Conservation (phyloP, 2,888 invertebrate species). For the Latheticus oryzae region DNA sequence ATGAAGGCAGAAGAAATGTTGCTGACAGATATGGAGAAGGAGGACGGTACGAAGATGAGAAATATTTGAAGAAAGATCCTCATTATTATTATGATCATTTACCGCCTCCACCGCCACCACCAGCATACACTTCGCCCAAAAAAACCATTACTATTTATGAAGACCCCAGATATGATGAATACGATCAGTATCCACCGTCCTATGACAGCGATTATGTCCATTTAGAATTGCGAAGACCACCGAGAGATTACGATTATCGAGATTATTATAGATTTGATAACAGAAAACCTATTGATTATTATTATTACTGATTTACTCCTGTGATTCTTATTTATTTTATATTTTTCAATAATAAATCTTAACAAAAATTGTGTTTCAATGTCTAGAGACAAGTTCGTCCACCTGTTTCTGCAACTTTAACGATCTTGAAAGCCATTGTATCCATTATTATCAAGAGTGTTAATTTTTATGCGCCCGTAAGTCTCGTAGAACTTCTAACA, state of each 20-base stretch:
- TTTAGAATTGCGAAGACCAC: constrained; percentile 52
- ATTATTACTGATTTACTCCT: constrained; percentile 45
- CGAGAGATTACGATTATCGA: constrained; percentile 27
- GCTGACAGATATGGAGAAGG: constrained; percentile 50
- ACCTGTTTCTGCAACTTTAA: constrained; percentile 18
- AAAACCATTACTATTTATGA: constrained; percentile 63
- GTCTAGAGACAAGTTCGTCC: constrained; percentile 1
- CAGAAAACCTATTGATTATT: constrained; percentile 46
- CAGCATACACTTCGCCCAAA: constrained; percentile 43
- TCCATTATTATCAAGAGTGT: constrained; percentile 44
- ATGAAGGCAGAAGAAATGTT: constrained; percentile 48
- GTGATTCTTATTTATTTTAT: constrained; percentile 9
- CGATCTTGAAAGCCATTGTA: too few species aligned
- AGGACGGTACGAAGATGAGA: constrained; percentile 50
- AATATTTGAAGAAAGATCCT: constrained; percentile 44
- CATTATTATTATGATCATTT: constrained; percentile 34
- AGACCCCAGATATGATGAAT: constrained; percentile 57
- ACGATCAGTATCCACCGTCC: constrained; percentile 42
- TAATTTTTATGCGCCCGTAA: constrained; percentile 54
- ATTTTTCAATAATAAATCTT: constrained; percentile 11
- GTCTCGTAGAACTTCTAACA: constrained; percentile 46
- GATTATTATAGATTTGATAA: constrained; percentile 42
- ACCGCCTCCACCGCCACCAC: constrained; percentile 20
- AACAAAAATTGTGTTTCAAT: neutral
- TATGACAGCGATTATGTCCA: constrained; percentile 52